Base-by-base conservation (phyloP, 1,140 invertebrate species). In the Drosophila simulans region DNA sequence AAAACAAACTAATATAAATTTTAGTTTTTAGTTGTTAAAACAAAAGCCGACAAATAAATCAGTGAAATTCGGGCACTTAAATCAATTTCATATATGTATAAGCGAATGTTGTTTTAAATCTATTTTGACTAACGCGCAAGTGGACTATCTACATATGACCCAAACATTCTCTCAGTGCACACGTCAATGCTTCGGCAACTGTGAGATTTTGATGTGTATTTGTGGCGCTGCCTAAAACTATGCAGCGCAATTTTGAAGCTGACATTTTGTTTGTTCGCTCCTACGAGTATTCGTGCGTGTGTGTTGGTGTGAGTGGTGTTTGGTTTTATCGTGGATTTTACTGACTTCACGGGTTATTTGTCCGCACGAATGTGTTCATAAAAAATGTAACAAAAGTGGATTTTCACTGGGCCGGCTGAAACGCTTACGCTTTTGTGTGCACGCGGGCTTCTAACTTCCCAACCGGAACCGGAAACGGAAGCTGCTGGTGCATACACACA, bases 311-410 rank as follows among this genome's bases (percentile, higher is more conserved):
- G 55, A 53, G 60, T 71, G 72, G 58, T 69, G 63, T 80, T 69
- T 46, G 82, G 75, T 70, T 80, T 89, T 89, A 88, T 88, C 72
- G 84, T 89, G 72, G 76, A 66, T 84, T 86, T 86, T 68, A 89
- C 68, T 89, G 77, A 89, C 72, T 89, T 88, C 76, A 84, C 80
- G 80, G 80, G 84, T 88, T 88, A 80, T 89, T 88, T 88, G 76
- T 84, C 84, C 68, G 51, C 70, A 64, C 80, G 68, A 77, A 88
- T 89, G 84, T 88, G 71, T 72, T 77, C 80, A 88, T 83, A 88
- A 88, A 88, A 88, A 89, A 80, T 83, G 76, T 88, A 83, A 88
- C 84, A 77, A 88, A 88, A 88, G 76, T 83, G 60, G 79, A 83
- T 72, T 79, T 78, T 76, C 64, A 52, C 64, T 59, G 63, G 39